Base-by-base conservation (phyloP, 2,113 vertebrate species). In the Lanius ludovicianus region DNA sequence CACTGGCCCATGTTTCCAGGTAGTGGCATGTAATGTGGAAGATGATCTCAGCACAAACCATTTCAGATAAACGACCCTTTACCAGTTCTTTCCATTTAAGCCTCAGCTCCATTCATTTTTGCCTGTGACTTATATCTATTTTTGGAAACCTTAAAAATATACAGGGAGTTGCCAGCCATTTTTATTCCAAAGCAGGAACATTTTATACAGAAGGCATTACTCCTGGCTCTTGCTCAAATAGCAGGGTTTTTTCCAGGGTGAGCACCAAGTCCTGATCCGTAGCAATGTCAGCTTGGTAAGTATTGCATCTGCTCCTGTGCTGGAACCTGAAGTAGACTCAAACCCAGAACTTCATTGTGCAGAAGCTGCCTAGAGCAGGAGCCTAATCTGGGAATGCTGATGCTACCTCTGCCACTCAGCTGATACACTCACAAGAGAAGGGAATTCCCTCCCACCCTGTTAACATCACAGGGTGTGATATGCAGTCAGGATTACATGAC, bases 61-160 rank as follows among this genome's bases (percentile, higher is more conserved):
- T 77, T 92, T 80, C 96, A 94, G 84, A 84, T 59, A 83, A 93
- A 93, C 3, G 27, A 84, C 41, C 22, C 27, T 94, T 96, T 89
- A 95, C 87, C 62, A 90, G 49, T 96, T 96, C 70, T 97, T 97
- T 92, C 96, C 96, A 92, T 93, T 69, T 80, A 73, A 82, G 59
- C 44, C 67, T 91, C 88, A 87, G 83, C 69, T 97, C 77, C 57
- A 77, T 96, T 96, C 85, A 81, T 95, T 95, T 93, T 91, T 94
- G 68, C 84, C 92, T 91, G 75, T 94, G 92, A 94, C 76, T 86
- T 59, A 57, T 52, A 57, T 39, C 95, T 97, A 97, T 97, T 97
- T 97, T 96, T 95, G 93, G 95, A 94, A 96, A 82, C 42, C 13
- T 93, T 96, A 95, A 96, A 97, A 97, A 96, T 97, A 97, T 46